Evolutionary conservation across 1,140 invertebrate genomes (phyloP).

Genomic region (Drosophila baimaii): DNA sequence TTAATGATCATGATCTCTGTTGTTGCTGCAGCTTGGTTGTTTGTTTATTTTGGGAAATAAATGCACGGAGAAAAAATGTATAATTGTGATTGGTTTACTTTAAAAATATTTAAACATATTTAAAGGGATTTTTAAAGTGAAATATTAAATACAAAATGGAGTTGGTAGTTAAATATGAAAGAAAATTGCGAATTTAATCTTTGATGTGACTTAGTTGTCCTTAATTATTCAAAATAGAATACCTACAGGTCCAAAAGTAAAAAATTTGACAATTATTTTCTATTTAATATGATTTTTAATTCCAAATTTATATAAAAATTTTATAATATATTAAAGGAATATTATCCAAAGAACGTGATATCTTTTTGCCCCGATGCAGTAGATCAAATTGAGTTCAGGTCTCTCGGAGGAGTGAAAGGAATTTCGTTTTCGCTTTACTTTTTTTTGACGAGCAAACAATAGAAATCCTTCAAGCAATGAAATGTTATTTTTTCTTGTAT

Average conservation of each 20-base stretch:
- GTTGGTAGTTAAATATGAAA: neutral
- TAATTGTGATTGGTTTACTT: neutral
- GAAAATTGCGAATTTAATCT: no score
- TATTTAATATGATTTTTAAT: neutral
- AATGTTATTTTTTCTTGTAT: slow-evolving; percentile 40
- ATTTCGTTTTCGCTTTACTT: slow-evolving; percentile 61
- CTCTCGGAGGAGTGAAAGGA: slow-evolving; percentile 44
- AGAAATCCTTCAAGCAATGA: slow-evolving; percentile 71
- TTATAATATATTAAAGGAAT: no score
- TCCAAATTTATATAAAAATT: neutral
- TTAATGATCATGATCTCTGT: slow-evolving; percentile 66
- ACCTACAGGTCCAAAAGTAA: no score
- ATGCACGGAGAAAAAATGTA: slow-evolving; percentile 8
- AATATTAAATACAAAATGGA: neutral
- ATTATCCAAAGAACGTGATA: neutral
- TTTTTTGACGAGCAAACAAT: slow-evolving; percentile 73
- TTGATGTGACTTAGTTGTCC: no score
- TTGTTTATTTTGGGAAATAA: slow-evolving; percentile 58
- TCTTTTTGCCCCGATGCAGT: neutral
- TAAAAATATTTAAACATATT: neutral
- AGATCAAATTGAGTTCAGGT: slow-evolving; percentile 29
- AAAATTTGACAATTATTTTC: neutral
- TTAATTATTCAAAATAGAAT: no score
- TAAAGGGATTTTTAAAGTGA: neutral
- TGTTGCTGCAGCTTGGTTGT: slow-evolving; percentile 39